Evolutionary conservation across 2,888 invertebrate species (phyloP).

Genomic region (Acheta domesticus): DNA sequence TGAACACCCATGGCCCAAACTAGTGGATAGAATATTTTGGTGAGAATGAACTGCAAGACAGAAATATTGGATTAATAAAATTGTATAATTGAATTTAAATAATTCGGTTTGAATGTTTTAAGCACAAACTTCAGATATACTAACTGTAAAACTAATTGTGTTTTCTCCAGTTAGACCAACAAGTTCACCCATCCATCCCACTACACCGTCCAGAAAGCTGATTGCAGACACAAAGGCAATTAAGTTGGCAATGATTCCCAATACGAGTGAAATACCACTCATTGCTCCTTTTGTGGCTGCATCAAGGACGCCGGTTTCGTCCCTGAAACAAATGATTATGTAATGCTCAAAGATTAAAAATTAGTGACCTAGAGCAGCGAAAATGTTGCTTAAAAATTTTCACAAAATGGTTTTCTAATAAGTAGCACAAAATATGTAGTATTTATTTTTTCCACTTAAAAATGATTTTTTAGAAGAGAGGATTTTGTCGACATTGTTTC

Average conservation of each 20-base stretch:
- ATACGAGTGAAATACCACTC: conserved; percentile 72
- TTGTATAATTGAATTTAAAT: neutral
- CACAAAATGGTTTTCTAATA: no score
- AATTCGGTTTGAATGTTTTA: neutral
- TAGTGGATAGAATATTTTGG: conserved; percentile 86
- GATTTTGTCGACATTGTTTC: no score
- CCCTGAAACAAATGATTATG: conserved; percentile 52
- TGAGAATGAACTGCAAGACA: conserved; percentile 63
- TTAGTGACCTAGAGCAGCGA: no score
- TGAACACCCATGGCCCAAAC: conserved; percentile 78
- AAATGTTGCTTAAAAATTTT: no score
- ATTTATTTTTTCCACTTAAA: no score
- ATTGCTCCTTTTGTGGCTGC: conserved; percentile 88
- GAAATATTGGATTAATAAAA: neutral
- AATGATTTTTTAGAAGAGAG: no score
- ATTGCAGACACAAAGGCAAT: conserved; percentile 88
- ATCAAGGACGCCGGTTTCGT: conserved; percentile 80
- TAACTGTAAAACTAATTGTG: conserved; percentile 41
- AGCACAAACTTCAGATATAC: neutral
- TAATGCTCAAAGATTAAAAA: neutral
- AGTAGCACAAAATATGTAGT: no score
- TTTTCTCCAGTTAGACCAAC: conserved; percentile 75
- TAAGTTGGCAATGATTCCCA: conserved; percentile 86
- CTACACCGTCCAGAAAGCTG: conserved; percentile 74
- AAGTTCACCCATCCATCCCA: conserved; percentile 76